phyloP scores from a whole-genome alignment of 2,888 invertebrate genomes.

The Molorchus minor region DNA sequence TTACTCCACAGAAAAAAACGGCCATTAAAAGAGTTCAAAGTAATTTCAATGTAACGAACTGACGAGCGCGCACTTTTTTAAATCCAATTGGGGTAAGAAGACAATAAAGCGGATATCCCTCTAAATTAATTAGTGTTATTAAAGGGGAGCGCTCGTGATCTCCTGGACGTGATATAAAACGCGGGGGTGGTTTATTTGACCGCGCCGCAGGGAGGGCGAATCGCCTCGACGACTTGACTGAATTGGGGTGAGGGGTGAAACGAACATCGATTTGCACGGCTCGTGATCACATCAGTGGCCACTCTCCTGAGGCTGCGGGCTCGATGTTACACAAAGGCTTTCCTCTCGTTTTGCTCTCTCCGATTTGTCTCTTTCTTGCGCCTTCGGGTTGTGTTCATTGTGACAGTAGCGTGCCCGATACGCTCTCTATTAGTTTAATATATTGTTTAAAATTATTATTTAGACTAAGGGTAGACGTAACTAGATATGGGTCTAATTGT shows the following conservation, averaged over 20 bases:
- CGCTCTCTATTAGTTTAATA: too few species aligned
- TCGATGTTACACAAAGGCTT: conserved; percentile 56
- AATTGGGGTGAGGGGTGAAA: conserved; percentile 53
- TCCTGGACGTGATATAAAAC: conserved; percentile 48
- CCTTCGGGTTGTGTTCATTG: conserved; percentile 9
- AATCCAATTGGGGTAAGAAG: conserved; percentile 17
- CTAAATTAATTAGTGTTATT: conserved; percentile 50
- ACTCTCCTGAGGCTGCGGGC: conserved; percentile 58
- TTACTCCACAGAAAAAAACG: too few species aligned
- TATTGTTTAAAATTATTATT: too few species aligned
- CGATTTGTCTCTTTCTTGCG: conserved; percentile 28
- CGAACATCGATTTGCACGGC: conserved; percentile 62
- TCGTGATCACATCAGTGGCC: conserved; percentile 62
- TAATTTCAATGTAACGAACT: conserved; percentile 7
- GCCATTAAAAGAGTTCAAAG: too few species aligned
- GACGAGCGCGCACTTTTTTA: background rate
- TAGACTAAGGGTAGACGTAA: too few species aligned
- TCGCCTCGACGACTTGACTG: conserved; percentile 22
- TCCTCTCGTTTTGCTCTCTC: conserved; percentile 27
- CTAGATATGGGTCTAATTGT: too few species aligned
- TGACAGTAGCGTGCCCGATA: background rate
- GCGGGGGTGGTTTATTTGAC: conserved; percentile 47
- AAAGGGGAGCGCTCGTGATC: conserved; percentile 45
- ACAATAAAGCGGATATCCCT: conserved; percentile 39
- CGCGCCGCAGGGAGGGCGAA: conserved; percentile 25